phyloP scores from a whole-genome alignment of 2,113 vertebrate species.

The Gymnocephalus cernua region DNA sequence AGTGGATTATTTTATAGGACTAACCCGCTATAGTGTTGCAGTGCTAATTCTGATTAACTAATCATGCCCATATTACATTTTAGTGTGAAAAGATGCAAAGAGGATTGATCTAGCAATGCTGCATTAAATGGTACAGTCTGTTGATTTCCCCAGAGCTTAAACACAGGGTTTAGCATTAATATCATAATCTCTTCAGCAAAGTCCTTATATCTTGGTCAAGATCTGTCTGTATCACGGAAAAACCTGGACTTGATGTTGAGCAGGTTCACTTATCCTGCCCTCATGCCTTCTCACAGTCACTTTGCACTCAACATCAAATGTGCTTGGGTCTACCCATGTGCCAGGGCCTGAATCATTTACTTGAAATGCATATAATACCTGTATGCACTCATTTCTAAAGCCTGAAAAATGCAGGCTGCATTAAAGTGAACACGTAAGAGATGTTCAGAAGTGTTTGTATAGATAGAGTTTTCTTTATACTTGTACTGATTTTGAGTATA shows the following conservation, averaged over 20 bases:
- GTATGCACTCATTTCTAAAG: background rate
- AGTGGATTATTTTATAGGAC: background rate
- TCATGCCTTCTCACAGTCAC: background rate
- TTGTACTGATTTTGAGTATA: background rate
- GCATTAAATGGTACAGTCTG: background rate
- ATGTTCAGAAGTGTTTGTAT: background rate
- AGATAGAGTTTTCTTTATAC: background rate
- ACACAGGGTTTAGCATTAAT: background rate
- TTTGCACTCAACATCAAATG: background rate
- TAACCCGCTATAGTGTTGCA: background rate
- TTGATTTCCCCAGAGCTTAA: background rate
- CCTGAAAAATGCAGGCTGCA: background rate
- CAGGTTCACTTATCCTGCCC: background rate
- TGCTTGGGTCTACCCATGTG: background rate
- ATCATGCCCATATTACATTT: background rate
- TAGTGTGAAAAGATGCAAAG: constrained; percentile 4
- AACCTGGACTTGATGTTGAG: background rate
- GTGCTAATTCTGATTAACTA: background rate
- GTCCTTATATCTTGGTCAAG: background rate
- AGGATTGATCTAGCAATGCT: background rate
- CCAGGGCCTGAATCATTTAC: background rate
- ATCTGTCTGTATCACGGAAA: background rate
- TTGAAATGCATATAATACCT: background rate
- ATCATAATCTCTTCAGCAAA: background rate
- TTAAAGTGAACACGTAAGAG: background rate